A percentile compares a stretch with the other conserved stretches of the same genome.
Evolutionary conservation across 2,113 vertebrate species (phyloP).

Genomic region (Pseudonaja textilis): DNA sequence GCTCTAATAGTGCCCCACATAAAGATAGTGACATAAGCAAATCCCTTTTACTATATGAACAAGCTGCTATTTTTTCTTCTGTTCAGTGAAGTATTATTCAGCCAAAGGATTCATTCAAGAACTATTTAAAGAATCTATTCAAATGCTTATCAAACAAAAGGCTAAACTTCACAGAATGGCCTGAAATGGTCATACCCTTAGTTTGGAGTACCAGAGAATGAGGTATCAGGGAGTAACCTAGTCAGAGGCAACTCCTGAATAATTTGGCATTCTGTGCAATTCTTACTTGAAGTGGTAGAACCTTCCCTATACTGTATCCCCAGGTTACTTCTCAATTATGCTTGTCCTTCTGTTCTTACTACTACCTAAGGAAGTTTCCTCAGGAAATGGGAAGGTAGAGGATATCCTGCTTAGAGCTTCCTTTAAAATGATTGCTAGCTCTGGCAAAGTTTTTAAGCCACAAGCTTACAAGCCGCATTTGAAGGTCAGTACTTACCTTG

Average conservation of each 20-base stretch:
- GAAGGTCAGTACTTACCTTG: neutral
- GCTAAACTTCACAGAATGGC: neutral
- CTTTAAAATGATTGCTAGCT: no score
- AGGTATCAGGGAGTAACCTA: neutral
- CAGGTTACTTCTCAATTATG: neutral
- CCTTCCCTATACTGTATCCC: neutral
- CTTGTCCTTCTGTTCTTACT: neutral
- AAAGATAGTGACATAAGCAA: neutral
- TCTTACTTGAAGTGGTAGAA: no score
- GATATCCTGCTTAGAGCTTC: neutral
- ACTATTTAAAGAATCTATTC: neutral
- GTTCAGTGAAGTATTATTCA: neutral
- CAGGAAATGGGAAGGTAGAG: neutral
- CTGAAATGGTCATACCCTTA: neutral
- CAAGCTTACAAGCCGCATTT: neutral
- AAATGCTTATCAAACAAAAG: neutral
- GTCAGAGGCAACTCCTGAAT: neutral
- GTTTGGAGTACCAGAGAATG: neutral
- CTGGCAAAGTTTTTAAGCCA: neutral
- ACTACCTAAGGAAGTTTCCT: neutral
- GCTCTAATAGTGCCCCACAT: neutral
- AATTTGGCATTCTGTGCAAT: neutral
- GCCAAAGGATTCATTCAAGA: neutral
- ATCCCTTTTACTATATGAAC: neutral
- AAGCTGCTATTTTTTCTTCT: neutral